Conservation (phyloP, 2,113 vertebrate species). For the Alexandromys fortis region DNA sequence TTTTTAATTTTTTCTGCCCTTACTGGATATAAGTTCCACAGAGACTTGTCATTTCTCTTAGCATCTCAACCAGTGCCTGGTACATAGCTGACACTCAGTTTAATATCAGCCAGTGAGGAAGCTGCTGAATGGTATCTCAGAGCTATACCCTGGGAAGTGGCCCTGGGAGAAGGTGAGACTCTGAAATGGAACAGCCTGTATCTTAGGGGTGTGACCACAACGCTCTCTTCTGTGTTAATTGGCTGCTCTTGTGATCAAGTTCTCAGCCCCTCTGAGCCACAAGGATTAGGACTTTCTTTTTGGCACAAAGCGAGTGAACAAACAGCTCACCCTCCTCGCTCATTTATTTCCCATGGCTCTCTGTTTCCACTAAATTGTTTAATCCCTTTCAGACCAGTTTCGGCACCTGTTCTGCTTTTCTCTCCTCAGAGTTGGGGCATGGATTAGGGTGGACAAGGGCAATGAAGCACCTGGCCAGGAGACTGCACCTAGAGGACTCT, state of each 20-base stretch:
- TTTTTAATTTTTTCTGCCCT: neutral
- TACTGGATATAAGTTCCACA: neutral
- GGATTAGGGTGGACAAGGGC: neutral
- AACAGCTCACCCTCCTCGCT: neutral
- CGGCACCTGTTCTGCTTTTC: neutral
- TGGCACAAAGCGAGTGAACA: neutral
- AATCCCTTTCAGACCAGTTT: neutral
- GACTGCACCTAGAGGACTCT: neutral
- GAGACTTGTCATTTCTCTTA: neutral
- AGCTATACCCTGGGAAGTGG: neutral
- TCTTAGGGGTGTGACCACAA: neutral
- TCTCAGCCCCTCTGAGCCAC: neutral
- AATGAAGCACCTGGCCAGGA: neutral
- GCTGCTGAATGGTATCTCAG: neutral
- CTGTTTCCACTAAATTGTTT: neutral
- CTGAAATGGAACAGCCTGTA: neutral
- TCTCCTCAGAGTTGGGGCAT: neutral
- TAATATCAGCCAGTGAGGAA: neutral
- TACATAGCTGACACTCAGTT: neutral
- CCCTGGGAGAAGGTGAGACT: neutral
- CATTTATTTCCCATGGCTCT: slow-evolving; percentile 36
- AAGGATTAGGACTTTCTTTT: neutral
- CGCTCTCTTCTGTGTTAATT: neutral
- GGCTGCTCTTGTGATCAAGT: neutral
- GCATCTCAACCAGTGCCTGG: neutral